These are phyloP conservation scores for Xylocampa areola DNA, from an alignment of 2,888 invertebrate species.

Conservation along the genomic window DNA sequence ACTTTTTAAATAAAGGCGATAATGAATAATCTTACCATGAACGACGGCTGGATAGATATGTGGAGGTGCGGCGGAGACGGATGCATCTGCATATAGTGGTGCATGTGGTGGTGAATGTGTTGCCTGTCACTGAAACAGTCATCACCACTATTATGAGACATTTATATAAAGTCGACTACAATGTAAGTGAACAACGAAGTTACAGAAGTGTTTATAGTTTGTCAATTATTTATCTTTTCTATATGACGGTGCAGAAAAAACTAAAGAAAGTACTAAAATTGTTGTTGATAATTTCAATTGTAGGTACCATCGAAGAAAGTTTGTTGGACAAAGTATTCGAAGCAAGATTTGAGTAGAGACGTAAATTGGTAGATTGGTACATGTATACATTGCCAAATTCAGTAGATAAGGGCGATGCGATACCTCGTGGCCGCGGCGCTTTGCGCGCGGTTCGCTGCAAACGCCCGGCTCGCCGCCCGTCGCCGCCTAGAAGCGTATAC, in stretches of 20 bases:
- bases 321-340: slow-evolving; percentile 32
- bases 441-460: slow-evolving; percentile 48
- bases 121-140: slow-evolving; percentile 85
- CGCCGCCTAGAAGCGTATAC: slow-evolving; percentile 52
- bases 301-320: slow-evolving; percentile 19
- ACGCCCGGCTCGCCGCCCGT: slow-evolving; percentile 52
- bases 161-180: slow-evolving; percentile 4
- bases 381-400: no score
- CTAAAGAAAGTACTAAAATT: no score
- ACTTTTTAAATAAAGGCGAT: no score
- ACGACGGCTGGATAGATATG: slow-evolving; percentile 88
- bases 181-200: slow-evolving; percentile 4
- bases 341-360: slow-evolving; percentile 65
- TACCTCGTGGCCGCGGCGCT: slow-evolving; percentile 47
- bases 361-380: slow-evolving; percentile 61
- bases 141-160: background rate
- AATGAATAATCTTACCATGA: slow-evolving; percentile 68
- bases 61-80: slow-evolving; percentile 89
- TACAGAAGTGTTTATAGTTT: background rate
- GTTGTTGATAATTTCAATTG: slow-evolving; percentile 5
- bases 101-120: slow-evolving; percentile 94
- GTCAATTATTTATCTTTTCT: no score
- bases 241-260: no score
- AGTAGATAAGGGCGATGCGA: slow-evolving; percentile 46
- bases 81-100: slow-evolving; percentile 91